phyloP scores from a whole-genome alignment of 2,797 vertebrate species.

The Sebastes reedi region DNA sequence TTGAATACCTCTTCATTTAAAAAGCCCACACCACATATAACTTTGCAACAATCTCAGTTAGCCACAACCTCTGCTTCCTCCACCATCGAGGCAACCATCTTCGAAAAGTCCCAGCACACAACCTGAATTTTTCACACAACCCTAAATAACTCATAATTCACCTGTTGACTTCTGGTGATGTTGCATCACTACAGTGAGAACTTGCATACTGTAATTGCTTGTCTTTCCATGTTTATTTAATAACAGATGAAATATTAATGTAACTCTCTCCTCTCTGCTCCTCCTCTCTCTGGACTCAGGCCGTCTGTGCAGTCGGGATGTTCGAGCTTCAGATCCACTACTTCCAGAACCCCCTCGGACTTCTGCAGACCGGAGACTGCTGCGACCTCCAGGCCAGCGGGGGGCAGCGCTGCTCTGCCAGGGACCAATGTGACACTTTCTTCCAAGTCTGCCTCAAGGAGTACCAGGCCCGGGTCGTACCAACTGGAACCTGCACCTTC shows the following conservation, averaged over 20 bases:
- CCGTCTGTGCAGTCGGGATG: slow-evolving; percentile 74
- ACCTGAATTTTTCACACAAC: background rate
- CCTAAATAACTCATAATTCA: background rate
- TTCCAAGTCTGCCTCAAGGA: slow-evolving; percentile 87
- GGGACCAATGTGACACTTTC: slow-evolving; percentile 83
- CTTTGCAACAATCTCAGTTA: too few relatives aligned
- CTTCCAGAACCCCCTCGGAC: slow-evolving; percentile 80
- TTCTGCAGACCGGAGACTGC: slow-evolving; percentile 81
- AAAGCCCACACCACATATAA: background rate
- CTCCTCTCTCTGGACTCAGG: slow-evolving; percentile 58
- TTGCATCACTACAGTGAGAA: background rate
- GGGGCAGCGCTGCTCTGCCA: slow-evolving; percentile 76
- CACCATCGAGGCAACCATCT: background rate
- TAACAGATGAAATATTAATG: background rate
- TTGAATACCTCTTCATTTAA: background rate
- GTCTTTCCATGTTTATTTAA: background rate
- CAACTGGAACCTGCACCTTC: slow-evolving; percentile 81
- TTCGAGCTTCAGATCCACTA: slow-evolving; percentile 86
- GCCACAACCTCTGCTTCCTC: background rate
- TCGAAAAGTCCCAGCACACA: background rate
- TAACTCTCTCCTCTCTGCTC: background rate
- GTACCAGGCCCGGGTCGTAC: slow-evolving; percentile 83
- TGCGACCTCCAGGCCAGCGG: slow-evolving; percentile 76
- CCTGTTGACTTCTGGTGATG: background rate
- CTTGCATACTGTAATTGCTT: background rate